These are phyloP conservation scores for Rhinopomastus cyanomelas DNA, from an alignment of 2,113 vertebrate species.

Conservation along the genomic window DNA sequence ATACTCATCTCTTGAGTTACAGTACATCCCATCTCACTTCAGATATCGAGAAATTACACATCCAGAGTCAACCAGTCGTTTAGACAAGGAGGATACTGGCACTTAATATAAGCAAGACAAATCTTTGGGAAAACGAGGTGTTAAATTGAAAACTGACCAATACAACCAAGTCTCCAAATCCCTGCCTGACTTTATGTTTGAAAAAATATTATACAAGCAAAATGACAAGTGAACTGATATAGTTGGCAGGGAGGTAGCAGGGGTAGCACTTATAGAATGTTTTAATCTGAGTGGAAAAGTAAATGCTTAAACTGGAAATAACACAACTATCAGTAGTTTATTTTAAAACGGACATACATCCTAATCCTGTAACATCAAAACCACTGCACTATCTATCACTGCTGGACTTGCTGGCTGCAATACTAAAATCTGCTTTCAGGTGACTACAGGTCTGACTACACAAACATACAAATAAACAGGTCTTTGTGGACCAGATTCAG, in stretches of 20 bases:
- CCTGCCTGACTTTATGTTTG: background rate
- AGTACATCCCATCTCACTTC: background rate
- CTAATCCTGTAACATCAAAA: background rate
- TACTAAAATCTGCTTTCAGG: background rate
- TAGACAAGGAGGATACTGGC: background rate
- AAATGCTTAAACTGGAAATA: background rate
- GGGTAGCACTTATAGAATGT: background rate
- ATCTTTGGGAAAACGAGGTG: background rate
- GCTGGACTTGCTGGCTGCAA: background rate
- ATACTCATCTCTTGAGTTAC: background rate
- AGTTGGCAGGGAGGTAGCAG: too few relatives aligned
- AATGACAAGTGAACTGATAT: background rate
- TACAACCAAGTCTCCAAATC: background rate
- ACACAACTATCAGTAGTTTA: background rate
- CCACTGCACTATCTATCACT: background rate
- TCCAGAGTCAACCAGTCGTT: background rate
- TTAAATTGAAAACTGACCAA: background rate
- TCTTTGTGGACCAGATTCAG: background rate
- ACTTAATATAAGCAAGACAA: background rate
- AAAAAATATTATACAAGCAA: background rate
- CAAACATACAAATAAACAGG: background rate
- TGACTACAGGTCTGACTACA: background rate
- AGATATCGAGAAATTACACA: background rate
- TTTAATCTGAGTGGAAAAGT: background rate
- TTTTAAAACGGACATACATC: background rate